Conservation (phyloP, 2,113 vertebrate species). For the Donacobius atricapilla region DNA sequence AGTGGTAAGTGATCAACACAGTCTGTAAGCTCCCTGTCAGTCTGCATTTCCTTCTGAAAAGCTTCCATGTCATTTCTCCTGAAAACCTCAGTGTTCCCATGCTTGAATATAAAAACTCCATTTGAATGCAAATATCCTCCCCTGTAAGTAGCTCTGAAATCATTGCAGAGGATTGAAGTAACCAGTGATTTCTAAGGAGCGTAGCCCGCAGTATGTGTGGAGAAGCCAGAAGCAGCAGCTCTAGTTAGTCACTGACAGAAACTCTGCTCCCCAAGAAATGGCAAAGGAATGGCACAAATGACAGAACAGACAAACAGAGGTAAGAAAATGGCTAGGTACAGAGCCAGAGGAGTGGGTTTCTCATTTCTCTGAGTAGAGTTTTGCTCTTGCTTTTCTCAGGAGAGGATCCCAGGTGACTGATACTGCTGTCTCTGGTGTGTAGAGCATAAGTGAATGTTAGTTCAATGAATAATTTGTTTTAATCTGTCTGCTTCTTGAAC, state of each 20-base stretch:
- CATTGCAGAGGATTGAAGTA: not conserved
- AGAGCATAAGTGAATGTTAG: not conserved
- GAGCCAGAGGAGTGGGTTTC: not conserved
- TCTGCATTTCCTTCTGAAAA: not conserved
- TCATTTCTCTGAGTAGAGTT: not conserved
- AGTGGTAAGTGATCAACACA: not conserved
- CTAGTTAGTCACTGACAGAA: not conserved
- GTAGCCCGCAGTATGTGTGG: not conserved
- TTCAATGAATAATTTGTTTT: not conserved
- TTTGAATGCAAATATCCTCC: conserved; percentile 1
- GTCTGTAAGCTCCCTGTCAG: not conserved
- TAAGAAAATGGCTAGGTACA: not conserved
- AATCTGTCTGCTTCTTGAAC: not conserved
- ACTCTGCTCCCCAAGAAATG: not conserved
- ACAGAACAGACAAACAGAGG: not conserved
- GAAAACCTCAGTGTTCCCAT: not conserved
- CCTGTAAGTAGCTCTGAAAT: not conserved
- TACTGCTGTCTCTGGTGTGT: not conserved
- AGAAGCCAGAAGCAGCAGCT: not conserved
- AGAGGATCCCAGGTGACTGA: not conserved
- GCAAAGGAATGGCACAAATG: conserved; percentile 1
- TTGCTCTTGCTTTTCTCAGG: not conserved
- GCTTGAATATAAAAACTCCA: not conserved
- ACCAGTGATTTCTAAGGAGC: not conserved
- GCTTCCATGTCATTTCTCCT: not conserved